A percentile compares a stretch with the other conserved stretches of the same genome.
These are phyloP conservation scores for Cercopithecus mitis DNA, from an alignment of 2,797 vertebrate species.

Conservation along the genomic window DNA sequence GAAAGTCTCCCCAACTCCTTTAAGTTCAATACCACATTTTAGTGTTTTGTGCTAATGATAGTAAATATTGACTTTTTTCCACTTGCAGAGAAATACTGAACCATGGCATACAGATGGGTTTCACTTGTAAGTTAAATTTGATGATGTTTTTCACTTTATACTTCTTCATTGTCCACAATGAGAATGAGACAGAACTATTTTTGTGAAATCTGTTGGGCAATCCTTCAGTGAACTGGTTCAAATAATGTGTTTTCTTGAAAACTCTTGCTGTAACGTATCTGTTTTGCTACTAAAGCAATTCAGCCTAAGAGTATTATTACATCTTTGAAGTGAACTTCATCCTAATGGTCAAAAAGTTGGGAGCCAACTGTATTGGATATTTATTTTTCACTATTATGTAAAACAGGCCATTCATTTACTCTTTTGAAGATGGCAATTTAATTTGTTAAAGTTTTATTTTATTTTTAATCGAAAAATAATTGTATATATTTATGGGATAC, in stretches of 20 bases:
- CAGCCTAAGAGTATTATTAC: background rate
- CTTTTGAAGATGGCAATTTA: constrained; percentile 2
- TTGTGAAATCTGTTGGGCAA: background rate
- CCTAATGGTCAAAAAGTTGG: background rate
- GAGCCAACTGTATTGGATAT: background rate
- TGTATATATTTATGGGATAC: background rate
- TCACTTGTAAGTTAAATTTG: background rate
- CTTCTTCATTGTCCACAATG: background rate
- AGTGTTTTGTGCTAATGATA: background rate
- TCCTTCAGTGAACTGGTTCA: constrained; percentile 1
- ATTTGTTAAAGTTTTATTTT: background rate
- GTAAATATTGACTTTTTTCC: background rate
- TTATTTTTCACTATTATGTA: background rate
- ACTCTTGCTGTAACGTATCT: background rate
- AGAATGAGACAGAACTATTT: background rate
- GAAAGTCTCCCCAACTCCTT: background rate
- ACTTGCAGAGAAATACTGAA: background rate
- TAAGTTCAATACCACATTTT: background rate
- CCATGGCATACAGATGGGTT: background rate
- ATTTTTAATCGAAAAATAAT: background rate
- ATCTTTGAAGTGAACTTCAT: background rate
- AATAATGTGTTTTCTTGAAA: background rate
- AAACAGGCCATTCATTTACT: constrained; percentile 18
- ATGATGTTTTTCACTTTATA: background rate
- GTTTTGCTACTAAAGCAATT: constrained; percentile 8